Conservation (phyloP, 2,113 vertebrate species). For the Bostrychus sinensis region DNA sequence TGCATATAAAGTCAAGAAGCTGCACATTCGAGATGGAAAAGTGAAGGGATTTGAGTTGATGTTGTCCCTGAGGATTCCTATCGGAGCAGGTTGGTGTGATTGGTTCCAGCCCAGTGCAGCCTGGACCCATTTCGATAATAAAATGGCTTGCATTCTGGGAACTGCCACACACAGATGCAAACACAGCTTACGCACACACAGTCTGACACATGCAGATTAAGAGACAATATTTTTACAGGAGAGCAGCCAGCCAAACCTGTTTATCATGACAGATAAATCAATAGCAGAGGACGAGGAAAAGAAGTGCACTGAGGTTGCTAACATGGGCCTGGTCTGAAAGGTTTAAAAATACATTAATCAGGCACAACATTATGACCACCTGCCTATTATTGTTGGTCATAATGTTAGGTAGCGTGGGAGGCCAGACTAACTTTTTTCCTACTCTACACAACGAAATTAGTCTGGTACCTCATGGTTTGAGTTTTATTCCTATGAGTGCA, state of each 20-base stretch:
- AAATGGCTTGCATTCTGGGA: constrained; percentile 64
- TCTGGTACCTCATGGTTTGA: no score
- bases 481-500: no score
- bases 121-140: constrained; percentile 80
- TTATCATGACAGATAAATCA: constrained; percentile 19
- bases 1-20: constrained; percentile 63
- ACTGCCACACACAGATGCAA: constrained; percentile 67
- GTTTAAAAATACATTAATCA: no score
- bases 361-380: no score
- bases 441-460: no score
- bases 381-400: no score
- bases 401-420: no score
- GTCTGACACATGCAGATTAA: constrained; percentile 46
- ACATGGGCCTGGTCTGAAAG: no score
- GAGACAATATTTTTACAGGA: constrained; percentile 48
- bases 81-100: constrained; percentile 74
- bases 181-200: constrained; percentile 47
- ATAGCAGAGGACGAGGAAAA: constrained; percentile 8
- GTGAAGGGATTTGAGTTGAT: constrained; percentile 54
- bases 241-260: constrained; percentile 23
- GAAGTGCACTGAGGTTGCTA: no score
- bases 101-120: constrained; percentile 73
- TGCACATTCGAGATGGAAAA: constrained; percentile 59
- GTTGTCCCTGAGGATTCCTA: constrained; percentile 69
- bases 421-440: no score